Conservation (phyloP, 2,888 invertebrate genomes). For the Microplitis manilae region DNA sequence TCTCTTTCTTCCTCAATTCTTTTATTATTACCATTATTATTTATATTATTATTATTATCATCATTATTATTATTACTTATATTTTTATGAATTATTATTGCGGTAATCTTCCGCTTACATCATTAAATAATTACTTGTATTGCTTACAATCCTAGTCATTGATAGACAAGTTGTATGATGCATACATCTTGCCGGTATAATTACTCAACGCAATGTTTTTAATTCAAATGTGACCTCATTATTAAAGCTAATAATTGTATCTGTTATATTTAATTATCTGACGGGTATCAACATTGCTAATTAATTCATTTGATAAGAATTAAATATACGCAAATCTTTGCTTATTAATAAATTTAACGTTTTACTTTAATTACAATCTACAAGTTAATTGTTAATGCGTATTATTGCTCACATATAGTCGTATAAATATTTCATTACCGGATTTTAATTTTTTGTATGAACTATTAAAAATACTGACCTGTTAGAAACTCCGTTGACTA, state of each 20-base stretch:
- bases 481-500: no score
- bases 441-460: no score
- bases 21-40: neutral
- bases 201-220: slow-evolving; percentile 4
- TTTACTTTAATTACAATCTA: no score
- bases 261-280: neutral
- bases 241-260: slow-evolving; percentile 9
- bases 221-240: slow-evolving; percentile 14
- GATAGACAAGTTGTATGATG: neutral
- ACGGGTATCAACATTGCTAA: neutral
- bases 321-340: neutral
- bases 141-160: slow-evolving; percentile 7
- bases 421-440: no score
- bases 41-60: neutral
- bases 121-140: slow-evolving; percentile 5
- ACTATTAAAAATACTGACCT: no score
- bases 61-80: neutral
- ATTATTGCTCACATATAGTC: no score
- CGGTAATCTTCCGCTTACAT: slow-evolving; percentile 10
- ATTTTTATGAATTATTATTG: neutral
- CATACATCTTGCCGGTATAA: neutral
- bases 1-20: neutral
- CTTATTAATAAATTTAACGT: no score
- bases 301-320: neutral
- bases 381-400: no score